Evolutionary conservation across 37 sponge, comb jelly and placozoan genomes (phyloP).

Genomic region (Eunapius fragilis): DNA sequence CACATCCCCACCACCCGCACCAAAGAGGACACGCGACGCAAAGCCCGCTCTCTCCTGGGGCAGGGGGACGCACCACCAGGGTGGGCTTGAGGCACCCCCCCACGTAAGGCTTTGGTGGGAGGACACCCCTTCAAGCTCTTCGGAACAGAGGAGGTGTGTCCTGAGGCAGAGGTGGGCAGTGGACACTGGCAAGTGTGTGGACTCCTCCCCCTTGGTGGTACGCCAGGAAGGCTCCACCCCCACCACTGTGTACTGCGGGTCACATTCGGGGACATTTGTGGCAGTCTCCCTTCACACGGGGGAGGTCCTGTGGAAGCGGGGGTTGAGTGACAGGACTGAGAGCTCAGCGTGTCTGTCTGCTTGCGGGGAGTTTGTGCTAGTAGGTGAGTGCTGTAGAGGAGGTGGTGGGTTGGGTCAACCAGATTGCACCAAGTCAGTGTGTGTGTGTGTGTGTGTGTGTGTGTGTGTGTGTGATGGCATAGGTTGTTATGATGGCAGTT

Average conservation of each 20-base stretch:
- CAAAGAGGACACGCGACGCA: not conserved
- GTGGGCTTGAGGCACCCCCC: not conserved
- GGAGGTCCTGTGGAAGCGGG: slow-evolving; percentile 48
- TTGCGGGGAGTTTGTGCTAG: slow-evolving; percentile 69
- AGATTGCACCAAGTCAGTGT: too few species aligned
- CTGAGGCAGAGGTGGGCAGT: slow-evolving; percentile 44
- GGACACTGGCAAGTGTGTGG: slow-evolving; percentile 82
- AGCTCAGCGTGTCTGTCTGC: slow-evolving; percentile 77
- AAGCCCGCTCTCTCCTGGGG: not conserved
- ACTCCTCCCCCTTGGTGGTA: slow-evolving; percentile 89
- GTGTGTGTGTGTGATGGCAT: too few species aligned
- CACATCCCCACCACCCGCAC: not conserved
- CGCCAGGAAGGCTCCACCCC: slow-evolving; percentile 7
- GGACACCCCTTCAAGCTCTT: too few species aligned
- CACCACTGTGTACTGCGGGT: slow-evolving; percentile 67
- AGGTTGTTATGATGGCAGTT: slow-evolving; percentile 88
- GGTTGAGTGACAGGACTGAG: slow-evolving; percentile 77
- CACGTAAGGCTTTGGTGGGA: not conserved
- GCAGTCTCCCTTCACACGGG: slow-evolving; percentile 55
- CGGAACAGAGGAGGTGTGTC: slow-evolving; percentile 9
- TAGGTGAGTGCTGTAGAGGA: slow-evolving; percentile 82
- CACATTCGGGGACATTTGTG: slow-evolving; percentile 80
- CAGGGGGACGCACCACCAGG: slow-evolving; percentile 16
- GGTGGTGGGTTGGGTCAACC: too few species aligned
- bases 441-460: too few species aligned